Evolutionary conservation across 2,888 invertebrate genomes (phyloP), one percentile per base, ranked within the genome.

Genomic region (Embidobia sp.): DNA sequence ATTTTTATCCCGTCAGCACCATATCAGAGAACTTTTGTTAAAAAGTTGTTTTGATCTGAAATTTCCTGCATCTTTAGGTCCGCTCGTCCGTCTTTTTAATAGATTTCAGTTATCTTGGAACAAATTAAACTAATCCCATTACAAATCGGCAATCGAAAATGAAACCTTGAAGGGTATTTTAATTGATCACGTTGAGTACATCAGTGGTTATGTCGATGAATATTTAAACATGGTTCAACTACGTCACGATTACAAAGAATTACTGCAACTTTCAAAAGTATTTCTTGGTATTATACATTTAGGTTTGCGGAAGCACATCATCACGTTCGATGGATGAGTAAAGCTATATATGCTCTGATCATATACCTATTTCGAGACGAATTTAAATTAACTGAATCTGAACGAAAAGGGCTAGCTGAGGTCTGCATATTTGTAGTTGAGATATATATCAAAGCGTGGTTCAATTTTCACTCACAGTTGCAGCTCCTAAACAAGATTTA

Each of bases 271-370:
- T 18, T 26, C 69, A n/a, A 35, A 48, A 64, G 57, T 74, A 16
- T 69, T 78, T 64, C 22, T 74, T 31, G 74, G 69, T 6, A 31
- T 49, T 31, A 33, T 27, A 51, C 57, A 73, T 35, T 19, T 51
- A 37, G 69, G 42, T 46, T n/a, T 31, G 40, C 53, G n/a, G 67
- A 67, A n/a, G 67, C 67, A 22, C 29, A 53, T 37, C 46, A 72
- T 29, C 66, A 80, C 59, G 82, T 82, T 48, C 64, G 81, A 6
- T 84, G 82, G 81, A 82, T 84, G 79, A 44, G 74, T 7, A 82
- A 77, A 67, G 81, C 77, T 33, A 61, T 61, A 19, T 33, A 46
- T 26, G n/a, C n/a, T n/a, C n/a, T n/a, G n/a, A n/a, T n/a, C n/a
- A n/a, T n/a, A n/a, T n/a, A n/a, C n/a, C n/a, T 82, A 37, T 82